phyloP scores from a whole-genome alignment of 2,888 invertebrate genomes.

The Macrophya alboannulata region DNA sequence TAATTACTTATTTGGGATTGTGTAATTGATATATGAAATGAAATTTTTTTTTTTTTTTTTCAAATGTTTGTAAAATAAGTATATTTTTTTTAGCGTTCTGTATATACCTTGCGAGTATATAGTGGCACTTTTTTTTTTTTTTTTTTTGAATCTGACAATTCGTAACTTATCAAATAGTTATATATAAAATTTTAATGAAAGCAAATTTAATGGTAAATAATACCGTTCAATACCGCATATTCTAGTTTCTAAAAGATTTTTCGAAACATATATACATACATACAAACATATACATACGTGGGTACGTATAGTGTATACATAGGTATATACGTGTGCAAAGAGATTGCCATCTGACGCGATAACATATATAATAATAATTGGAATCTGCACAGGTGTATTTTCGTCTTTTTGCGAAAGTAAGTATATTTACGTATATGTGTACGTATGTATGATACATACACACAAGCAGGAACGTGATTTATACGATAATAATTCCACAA shows the following conservation, averaged over 20 bases:
- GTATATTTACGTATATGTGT: not conserved
- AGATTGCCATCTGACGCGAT: not conserved
- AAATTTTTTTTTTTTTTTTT: no score
- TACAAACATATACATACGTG: no score
- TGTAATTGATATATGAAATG: no score
- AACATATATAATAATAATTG: not conserved
- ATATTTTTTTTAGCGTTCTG: no score
- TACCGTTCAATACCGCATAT: not conserved
- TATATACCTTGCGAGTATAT: no score
- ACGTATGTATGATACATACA: not conserved
- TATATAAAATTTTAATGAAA: not conserved
- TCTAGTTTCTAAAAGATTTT: not conserved
- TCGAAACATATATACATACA: not conserved
- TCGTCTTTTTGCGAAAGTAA: constrained; percentile 8
- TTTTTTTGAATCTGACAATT: no score
- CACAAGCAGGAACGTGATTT: not conserved
- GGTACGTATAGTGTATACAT: no score
- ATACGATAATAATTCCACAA: not conserved
- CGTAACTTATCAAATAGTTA: no score
- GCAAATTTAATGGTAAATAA: not conserved
- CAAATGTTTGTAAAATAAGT: no score
- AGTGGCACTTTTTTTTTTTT: not conserved
- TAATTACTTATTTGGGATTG: not conserved
- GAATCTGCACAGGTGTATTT: not conserved
- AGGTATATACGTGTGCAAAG: not conserved